A percentile compares a stretch with the other conserved stretches of the same genome.
phyloP scores from a whole-genome alignment of 2,888 invertebrate species.

The Boloria selene region DNA sequence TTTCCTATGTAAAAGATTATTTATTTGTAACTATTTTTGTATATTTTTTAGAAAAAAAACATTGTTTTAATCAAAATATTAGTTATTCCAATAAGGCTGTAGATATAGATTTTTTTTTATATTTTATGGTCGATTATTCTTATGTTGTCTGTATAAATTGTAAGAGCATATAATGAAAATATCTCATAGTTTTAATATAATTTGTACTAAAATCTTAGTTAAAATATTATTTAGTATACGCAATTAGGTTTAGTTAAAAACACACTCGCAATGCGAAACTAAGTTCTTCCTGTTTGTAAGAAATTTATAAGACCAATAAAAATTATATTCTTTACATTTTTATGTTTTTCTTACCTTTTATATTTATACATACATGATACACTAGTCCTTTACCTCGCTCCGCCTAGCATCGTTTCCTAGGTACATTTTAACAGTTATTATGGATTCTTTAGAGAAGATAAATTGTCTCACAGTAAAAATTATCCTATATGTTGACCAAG shows the following conservation, averaged over 20 bases:
- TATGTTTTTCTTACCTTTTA: constrained; percentile 42
- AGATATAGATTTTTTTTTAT: constrained; percentile 71
- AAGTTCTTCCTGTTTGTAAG: constrained; percentile 76
- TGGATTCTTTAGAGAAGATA: too few relatives aligned
- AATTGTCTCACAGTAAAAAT: too few relatives aligned
- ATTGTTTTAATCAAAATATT: constrained; percentile 47
- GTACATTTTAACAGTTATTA: too few relatives aligned
- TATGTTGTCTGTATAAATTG: constrained; percentile 73
- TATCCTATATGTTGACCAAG: too few relatives aligned
- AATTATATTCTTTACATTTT: constrained; percentile 67
- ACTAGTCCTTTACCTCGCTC: too few relatives aligned
- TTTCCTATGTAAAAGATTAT: constrained; percentile 76
- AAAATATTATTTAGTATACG: constrained; percentile 63
- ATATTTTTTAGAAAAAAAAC: constrained; percentile 63
- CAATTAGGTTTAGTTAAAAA: constrained; percentile 57
- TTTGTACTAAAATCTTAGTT: constrained; percentile 70
- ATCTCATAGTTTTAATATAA: constrained; percentile 71
- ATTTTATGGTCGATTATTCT: constrained; percentile 50
- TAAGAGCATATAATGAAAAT: constrained; percentile 67
- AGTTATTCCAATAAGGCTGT: constrained; percentile 74
- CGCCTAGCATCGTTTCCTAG: too few relatives aligned
- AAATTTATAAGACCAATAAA: constrained; percentile 80
- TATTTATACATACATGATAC: background rate
- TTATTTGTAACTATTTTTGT: constrained; percentile 79
- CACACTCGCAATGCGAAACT: constrained; percentile 74